phyloP scores from a whole-genome alignment of 37 sponge, comb jelly and placozoan species.

The Crambe crambe region DNA sequence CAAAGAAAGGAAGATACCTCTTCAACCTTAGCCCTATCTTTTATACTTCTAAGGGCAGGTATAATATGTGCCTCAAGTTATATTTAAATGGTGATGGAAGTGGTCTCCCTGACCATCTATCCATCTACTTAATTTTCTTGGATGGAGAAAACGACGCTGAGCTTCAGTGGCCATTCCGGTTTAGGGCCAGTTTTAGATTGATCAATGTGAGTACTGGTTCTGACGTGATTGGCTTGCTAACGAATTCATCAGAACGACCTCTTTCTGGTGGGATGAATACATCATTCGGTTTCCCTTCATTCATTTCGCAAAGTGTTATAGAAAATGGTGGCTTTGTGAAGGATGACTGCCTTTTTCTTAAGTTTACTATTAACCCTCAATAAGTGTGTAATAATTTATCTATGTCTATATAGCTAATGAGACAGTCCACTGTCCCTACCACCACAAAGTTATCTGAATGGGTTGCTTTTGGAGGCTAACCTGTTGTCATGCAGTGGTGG shows the following conservation, averaged over 20 bases:
- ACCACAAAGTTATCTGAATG: too few species aligned
- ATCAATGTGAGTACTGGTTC: conserved; percentile 47
- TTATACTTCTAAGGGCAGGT: background rate
- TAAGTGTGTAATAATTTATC: too few species aligned
- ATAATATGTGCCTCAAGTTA: background rate
- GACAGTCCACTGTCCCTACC: too few species aligned
- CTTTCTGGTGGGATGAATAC: background rate
- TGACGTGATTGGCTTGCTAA: conserved; percentile 11
- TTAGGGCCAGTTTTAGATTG: conserved; percentile 64
- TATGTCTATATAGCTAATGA: too few species aligned
- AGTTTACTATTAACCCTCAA: background rate
- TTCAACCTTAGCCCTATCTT: background rate
- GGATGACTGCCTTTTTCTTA: background rate
- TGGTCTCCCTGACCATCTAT: background rate
- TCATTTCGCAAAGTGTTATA: background rate
- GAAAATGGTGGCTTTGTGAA: background rate
- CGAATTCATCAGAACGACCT: background rate
- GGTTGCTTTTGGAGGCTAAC: too few species aligned
- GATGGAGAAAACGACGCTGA: conserved; percentile 76
- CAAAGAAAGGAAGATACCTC: background rate
- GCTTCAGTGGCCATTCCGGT: conserved; percentile 72
- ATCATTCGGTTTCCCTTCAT: background rate
- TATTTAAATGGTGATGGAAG: background rate
- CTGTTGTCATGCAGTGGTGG: too few species aligned
- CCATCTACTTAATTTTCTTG: conserved; percentile 26